Base-by-base conservation (phyloP, 2,113 vertebrate genomes). In the Sebastes fasciatus region DNA sequence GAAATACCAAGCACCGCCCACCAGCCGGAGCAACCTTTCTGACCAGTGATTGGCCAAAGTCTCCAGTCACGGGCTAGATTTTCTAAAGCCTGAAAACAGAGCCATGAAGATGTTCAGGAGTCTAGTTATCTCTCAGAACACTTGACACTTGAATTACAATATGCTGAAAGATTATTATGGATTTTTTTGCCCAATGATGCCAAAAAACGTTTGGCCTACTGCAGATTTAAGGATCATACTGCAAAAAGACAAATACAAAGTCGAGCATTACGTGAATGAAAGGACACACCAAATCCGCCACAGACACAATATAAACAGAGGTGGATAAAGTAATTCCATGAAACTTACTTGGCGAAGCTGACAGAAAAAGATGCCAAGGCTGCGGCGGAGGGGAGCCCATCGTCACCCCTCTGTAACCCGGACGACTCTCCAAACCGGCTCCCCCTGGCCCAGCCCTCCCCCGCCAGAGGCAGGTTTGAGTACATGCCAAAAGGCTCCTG, bases 401-500 rank as follows among this genome's bases (percentile, higher is more conserved):
- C 93, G 60, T 92, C 88, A 54, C 92, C 92, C 92, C 96, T 88
- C 92, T 83, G 90, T 91, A 95, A 91, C 67, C 95, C 72, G 13
- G 90, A 48, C 7, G 95, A 91, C 0, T 98, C 96, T 70, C 96
- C 96, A 71, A 96, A 97, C 68, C 94, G 94, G 79, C 95, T 96
- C 90, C 96, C 96, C 77, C 94, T 94, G 95, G 93, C 93, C 97
- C 97, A 99, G 92, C 94, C 89, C 74, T 98, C 96, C 73, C 94
- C 95, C 58, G 93, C 48, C 23, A 94, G 82, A 77, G 96, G 79
- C 89, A 96, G 88, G 86, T 94, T 92, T 51, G 96, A 89, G 94
- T 96, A 97, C 88, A 97, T 90, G 93, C 94, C 95, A 93, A 98
- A 97, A 84, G 97, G 96, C 95, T 99, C 98, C 95, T 97, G 97